These are phyloP conservation scores for Cordylochernes scorpioides DNA, from an alignment of 2,888 invertebrate species.

Conservation along the genomic window DNA sequence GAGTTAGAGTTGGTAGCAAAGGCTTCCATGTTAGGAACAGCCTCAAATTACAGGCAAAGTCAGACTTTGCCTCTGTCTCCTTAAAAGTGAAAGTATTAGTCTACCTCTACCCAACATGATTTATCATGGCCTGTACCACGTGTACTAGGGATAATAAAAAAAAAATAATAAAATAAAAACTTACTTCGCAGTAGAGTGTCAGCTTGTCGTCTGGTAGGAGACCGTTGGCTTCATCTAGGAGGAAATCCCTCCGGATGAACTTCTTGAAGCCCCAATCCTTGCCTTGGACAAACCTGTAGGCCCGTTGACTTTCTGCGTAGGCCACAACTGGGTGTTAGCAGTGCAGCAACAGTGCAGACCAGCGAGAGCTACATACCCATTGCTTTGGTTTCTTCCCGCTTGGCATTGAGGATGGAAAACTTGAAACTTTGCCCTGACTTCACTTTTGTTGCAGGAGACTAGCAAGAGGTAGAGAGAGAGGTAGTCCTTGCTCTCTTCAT, in stretches of 20 bases:
- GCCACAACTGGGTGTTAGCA: too few relatives aligned
- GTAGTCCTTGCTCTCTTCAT: slow-evolving; percentile 99
- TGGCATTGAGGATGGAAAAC: slow-evolving; percentile 98
- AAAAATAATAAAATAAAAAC: slow-evolving; percentile 7
- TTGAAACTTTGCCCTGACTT: slow-evolving; percentile 99
- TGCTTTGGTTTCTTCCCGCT: slow-evolving; percentile 98
- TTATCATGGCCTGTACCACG: too few relatives aligned
- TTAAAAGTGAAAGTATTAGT: too few relatives aligned
- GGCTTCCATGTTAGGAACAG: too few relatives aligned
- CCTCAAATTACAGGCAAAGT: too few relatives aligned
- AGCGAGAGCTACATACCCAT: slow-evolving; percentile 87
- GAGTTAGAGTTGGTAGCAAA: too few relatives aligned
- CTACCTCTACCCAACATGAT: too few relatives aligned
- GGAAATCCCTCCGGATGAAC: slow-evolving; percentile 92
- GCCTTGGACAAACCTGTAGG: slow-evolving; percentile 97
- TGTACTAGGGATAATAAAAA: too few relatives aligned
- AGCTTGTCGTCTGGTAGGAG: slow-evolving; percentile 92
- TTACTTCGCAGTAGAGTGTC: slow-evolving; percentile 90
- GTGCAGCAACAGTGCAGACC: too few relatives aligned
- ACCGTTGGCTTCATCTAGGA: slow-evolving; percentile 94
- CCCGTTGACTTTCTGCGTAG: slow-evolving; percentile 52
- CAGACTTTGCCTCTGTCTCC: too few relatives aligned
- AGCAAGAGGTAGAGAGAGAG: slow-evolving; percentile 90
- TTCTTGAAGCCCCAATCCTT: slow-evolving; percentile 99
- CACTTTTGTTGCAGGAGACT: slow-evolving; percentile 98